Conservation (phyloP, 2,888 invertebrate genomes). For the Cryptophagus acutangulus region DNA sequence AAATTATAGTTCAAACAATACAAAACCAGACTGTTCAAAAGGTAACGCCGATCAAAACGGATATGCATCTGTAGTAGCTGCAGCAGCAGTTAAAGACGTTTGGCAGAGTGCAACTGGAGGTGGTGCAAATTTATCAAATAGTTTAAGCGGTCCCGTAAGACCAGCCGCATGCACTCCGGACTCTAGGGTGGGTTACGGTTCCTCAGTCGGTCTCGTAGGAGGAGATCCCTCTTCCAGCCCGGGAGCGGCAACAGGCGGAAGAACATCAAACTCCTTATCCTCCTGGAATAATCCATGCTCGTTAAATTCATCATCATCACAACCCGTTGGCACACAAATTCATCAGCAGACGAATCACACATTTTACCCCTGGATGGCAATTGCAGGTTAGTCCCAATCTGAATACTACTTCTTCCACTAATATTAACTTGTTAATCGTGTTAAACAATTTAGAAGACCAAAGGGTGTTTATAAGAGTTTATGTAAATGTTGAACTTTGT, state of each 20-base stretch:
- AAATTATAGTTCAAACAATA: constrained; percentile 53
- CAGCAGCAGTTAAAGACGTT: constrained; percentile 58
- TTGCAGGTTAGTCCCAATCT: constrained; percentile 77
- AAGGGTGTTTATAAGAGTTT: constrained; percentile 29
- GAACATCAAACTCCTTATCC: constrained; percentile 55
- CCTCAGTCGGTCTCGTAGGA: constrained; percentile 65
- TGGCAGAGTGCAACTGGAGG: constrained; percentile 67
- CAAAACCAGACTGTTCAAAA: constrained; percentile 76
- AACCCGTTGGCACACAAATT: constrained; percentile 73
- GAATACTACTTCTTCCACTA: constrained; percentile 8
- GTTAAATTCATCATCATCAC: constrained; percentile 74
- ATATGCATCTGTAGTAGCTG: constrained; percentile 66
- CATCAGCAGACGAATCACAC: constrained; percentile 91
- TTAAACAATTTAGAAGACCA: not conserved
- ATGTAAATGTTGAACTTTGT: constrained; percentile 40
- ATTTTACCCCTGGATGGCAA: constrained; percentile 98
- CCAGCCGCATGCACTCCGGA: constrained; percentile 89
- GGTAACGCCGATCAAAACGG: constrained; percentile 56
- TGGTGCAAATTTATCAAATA: constrained; percentile 60
- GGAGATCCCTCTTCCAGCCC: constrained; percentile 72
- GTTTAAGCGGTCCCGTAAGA: constrained; percentile 63
- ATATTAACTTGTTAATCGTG: constrained; percentile 1
- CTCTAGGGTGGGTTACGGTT: constrained; percentile 72
- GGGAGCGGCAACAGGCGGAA: constrained; percentile 56
- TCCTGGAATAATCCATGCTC: constrained; percentile 89